A percentile compares a stretch with the other conserved stretches of the same genome.
Evolutionary conservation across 2,113 vertebrate genomes (phyloP).

Genomic region (Megaceryle maxima): DNA sequence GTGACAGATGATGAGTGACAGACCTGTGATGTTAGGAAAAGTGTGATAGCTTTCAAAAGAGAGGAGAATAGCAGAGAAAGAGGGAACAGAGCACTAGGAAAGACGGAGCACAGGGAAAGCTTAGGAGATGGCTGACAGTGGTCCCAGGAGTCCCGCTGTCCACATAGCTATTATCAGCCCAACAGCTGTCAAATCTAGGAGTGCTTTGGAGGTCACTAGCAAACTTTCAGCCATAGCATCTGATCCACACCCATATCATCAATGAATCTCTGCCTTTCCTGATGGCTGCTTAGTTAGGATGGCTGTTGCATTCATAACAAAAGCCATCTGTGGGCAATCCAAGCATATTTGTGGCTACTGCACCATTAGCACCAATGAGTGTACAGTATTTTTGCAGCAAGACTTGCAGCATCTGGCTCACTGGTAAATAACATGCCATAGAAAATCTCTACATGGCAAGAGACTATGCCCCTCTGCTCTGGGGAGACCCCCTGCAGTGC

Average conservation of each 20-base stretch:
- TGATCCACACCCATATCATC: not conserved
- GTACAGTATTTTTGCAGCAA: not conserved
- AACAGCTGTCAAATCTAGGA: not conserved
- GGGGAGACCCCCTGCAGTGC: too few species aligned
- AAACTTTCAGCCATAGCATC: not conserved
- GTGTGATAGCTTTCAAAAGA: not conserved
- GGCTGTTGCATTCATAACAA: not conserved
- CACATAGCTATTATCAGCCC: not conserved
- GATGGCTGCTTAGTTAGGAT: not conserved
- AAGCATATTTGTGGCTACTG: not conserved
- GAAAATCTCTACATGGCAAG: not conserved
- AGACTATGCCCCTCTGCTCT: not conserved
- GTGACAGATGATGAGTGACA: too few species aligned
- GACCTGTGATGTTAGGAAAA: not conserved
- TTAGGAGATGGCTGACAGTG: not conserved
- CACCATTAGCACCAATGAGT: not conserved
- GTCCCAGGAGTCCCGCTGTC: not conserved
- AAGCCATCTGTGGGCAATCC: not conserved
- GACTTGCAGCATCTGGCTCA: not conserved
- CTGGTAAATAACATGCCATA: not conserved
- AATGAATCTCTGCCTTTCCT: not conserved
- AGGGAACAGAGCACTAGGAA: not conserved
- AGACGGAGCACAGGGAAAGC: not conserved
- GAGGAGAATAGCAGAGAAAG: not conserved
- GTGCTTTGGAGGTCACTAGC: not conserved